Percentiles rank a stretch among this genome's conserved stretches.
These are phyloP conservation scores for Hydractinia symbiolongicarpus DNA, from an alignment of 30 jellyfish, hydroid and myxozoan species.

Conservation along the genomic window DNA sequence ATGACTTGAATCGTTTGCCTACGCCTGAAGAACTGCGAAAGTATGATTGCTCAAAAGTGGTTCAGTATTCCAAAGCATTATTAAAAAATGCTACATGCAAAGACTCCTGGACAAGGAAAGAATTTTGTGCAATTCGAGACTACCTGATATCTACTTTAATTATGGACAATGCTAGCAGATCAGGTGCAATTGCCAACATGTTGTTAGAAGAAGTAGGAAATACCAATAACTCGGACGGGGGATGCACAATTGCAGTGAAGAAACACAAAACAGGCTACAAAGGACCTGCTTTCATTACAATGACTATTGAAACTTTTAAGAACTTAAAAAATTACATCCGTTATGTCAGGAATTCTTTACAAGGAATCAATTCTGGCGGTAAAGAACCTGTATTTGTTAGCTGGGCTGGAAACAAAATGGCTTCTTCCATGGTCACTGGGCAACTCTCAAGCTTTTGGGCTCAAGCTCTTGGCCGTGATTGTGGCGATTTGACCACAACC, in stretches of 20 bases:
- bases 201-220: constrained; percentile 1
- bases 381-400: constrained; percentile 14
- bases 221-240: constrained; percentile 5
- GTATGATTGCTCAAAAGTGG: not conserved
- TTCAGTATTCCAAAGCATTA: not conserved
- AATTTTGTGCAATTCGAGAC: constrained; percentile 4
- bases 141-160: constrained; percentile 7
- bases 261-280: constrained; percentile 15
- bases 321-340: not conserved
- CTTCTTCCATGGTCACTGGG: constrained; percentile 10
- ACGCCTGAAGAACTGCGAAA: not conserved
- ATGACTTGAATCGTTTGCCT: not conserved
- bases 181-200: constrained; percentile 17
- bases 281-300: constrained; percentile 12
- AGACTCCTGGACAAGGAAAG: not conserved
- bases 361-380: constrained; percentile 1
- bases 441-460: constrained; percentile 7
- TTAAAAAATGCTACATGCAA: not conserved
- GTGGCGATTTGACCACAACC: not conserved
- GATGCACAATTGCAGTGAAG: constrained; percentile 1
- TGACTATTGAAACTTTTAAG: not conserved
- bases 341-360: not conserved
- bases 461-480: constrained; percentile 3
- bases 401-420: constrained; percentile 18
- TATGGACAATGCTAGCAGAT: constrained; percentile 5